phyloP scores from a whole-genome alignment of 30 jellyfish, hydroid and myxozoan genomes.

The Sanderia malayensis region DNA sequence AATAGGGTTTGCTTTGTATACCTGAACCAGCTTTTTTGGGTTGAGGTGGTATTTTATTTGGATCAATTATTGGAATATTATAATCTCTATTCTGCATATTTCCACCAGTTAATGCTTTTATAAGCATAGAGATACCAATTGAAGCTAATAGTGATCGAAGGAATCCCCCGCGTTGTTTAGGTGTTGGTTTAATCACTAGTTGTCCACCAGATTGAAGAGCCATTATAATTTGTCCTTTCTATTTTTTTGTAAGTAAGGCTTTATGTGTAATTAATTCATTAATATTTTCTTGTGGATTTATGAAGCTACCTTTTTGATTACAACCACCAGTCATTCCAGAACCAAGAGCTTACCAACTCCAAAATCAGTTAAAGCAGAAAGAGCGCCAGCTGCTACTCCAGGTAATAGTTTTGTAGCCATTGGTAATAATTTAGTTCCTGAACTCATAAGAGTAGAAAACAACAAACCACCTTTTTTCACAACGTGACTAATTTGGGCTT shows the following conservation, averaged over 20 bases:
- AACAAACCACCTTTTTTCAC: constrained; percentile 45
- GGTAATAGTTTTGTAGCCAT: constrained; percentile 42
- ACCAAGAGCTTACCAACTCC: constrained; percentile 31
- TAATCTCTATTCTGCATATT: not conserved
- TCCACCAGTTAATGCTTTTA: constrained; percentile 30
- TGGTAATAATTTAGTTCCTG: constrained; percentile 29
- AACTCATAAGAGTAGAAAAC: constrained; percentile 24
- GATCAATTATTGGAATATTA: not conserved
- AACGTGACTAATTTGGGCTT: constrained; percentile 41
- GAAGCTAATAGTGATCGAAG: constrained; percentile 31
- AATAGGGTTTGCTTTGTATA: constrained; percentile 22
- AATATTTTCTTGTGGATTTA: constrained; percentile 27
- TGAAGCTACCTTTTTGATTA: constrained; percentile 8
- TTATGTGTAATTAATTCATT: constrained; percentile 22
- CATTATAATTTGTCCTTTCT: constrained; percentile 12
- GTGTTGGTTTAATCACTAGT: constrained; percentile 29
- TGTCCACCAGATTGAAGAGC: constrained; percentile 48
- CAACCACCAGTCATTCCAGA: constrained; percentile 7
- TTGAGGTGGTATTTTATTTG: not conserved
- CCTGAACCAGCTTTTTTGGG: constrained; percentile 27
- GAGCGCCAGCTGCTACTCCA: constrained; percentile 25
- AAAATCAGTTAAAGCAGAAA: constrained; percentile 25
- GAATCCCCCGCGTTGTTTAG: constrained; percentile 38
- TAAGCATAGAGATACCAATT: constrained; percentile 16
- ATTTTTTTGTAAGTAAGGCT: constrained; percentile 32